phyloP scores from a whole-genome alignment of 1,140 invertebrate genomes.

The Ceratoteleas bidentatus region DNA sequence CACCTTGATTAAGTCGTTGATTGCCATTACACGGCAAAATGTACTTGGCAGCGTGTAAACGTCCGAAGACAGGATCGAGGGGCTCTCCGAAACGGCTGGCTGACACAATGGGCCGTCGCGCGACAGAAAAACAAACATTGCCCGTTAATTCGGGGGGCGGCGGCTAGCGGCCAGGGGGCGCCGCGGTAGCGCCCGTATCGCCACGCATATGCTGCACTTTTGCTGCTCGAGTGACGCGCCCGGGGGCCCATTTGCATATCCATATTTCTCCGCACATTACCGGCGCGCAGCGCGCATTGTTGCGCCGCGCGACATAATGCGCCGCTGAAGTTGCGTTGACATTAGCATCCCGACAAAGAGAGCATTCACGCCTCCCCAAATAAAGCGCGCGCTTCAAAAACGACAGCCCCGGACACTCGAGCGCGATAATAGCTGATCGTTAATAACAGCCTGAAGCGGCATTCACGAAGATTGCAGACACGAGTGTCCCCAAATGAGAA shows the following conservation, averaged over 20 bases:
- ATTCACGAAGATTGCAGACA: constrained; percentile 10
- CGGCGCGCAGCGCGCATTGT: constrained; percentile 75
- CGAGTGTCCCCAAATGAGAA: neutral
- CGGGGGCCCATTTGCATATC: constrained; percentile 70
- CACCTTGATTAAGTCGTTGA: constrained; percentile 24
- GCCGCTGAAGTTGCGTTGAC: constrained; percentile 64
- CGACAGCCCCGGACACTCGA: constrained; percentile 26
- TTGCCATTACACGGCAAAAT: constrained; percentile 22
- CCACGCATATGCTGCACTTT: constrained; percentile 64
- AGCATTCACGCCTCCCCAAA: constrained; percentile 73
- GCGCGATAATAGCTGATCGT: constrained; percentile 32
- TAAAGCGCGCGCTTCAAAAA: constrained; percentile 40
- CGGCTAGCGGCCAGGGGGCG: constrained; percentile 4
- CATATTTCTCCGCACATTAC: constrained; percentile 79
- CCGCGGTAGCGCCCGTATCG: constrained; percentile 45
- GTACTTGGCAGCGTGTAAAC: constrained; percentile 2
- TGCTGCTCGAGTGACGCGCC: constrained; percentile 37
- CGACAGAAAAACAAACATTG: constrained; percentile 57
- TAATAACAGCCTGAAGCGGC: constrained; percentile 26
- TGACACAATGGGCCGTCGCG: constrained; percentile 15
- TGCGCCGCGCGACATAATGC: constrained; percentile 67
- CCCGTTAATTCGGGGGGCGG: constrained; percentile 47
- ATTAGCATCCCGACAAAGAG: constrained; percentile 76
- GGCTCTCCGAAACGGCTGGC: constrained; percentile 36
- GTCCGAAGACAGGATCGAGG: constrained; percentile 30